Evolutionary conservation across 2,113 vertebrate genomes (phyloP), one percentile per base, ranked within the genome.

Genomic region (Prolemur simus): DNA sequence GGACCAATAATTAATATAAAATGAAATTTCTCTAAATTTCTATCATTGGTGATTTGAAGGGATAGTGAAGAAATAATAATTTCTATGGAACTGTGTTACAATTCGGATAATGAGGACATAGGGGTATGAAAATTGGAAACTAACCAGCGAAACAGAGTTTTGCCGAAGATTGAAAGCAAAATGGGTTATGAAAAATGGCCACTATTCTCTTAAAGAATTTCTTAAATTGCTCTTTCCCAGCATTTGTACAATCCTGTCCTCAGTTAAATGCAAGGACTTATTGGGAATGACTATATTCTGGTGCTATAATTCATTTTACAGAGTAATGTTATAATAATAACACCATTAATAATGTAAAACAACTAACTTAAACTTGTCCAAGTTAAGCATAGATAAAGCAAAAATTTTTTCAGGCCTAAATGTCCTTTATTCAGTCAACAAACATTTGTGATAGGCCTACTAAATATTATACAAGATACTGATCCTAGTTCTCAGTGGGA

Each of bases 1-100:
- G 91, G 64, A 95, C 84, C 92, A 96, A 92, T 97, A 96, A 98
- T 97, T 96, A 95, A 95, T 97, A 81, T 54, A 90, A 92, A 96
- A 85, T 8, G 0, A 96, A 96, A 80, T 56, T 95, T 95, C 88
- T 86, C 23, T 47, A 27, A 69, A 93, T 97, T 94, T 94, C 95
- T 96, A 73, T 80, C 97, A 42, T 82, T 91, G 71, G 85, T 95
- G 80, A 96, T 80, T 92, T 96, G 78, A 96, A 96, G 47, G 71
- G 52, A 96, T 91, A 87, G 60, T 92, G 92, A 96, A 95, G 93
- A 90, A 97, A 94, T 87, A 92, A 82, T 89, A 42, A 73, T 97
- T 96, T 97, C 96, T 76, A 25, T 88, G 64, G 91, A 92, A 69
- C 78, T 96, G 8, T 96, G 81, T 80, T 97, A 94, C 85, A 84